phyloP scores from a whole-genome alignment of 2,797 vertebrate genomes.

The Platalea minor region DNA sequence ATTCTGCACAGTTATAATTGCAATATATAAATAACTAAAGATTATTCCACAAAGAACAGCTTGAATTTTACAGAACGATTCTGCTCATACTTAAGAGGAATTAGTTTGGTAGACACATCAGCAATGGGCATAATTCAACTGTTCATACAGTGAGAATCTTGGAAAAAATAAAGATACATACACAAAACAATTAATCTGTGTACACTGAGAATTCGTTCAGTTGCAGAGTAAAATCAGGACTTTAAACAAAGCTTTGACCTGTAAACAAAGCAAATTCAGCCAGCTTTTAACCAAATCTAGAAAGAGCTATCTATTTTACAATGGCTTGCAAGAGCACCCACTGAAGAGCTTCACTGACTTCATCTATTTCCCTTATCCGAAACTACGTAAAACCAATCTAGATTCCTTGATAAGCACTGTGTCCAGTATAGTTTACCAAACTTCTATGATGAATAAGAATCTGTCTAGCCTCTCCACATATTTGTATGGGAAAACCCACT shows the following conservation, averaged over 20 bases:
- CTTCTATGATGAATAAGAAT: slow-evolving; percentile 54
- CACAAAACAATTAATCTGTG: slow-evolving; percentile 76
- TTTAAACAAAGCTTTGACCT: slow-evolving; percentile 81
- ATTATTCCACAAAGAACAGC: slow-evolving; percentile 75
- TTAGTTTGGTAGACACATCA: slow-evolving; percentile 74
- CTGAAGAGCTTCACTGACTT: slow-evolving; percentile 68
- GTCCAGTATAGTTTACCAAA: slow-evolving; percentile 61
- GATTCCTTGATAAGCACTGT: slow-evolving; percentile 71
- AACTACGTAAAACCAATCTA: slow-evolving; percentile 70
- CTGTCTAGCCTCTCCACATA: slow-evolving; percentile 54
- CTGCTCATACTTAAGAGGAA: slow-evolving; percentile 76
- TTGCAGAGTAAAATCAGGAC: slow-evolving; percentile 74
- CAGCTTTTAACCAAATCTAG: slow-evolving; percentile 77
- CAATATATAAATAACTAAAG: slow-evolving; percentile 76
- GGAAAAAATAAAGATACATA: slow-evolving; percentile 79
- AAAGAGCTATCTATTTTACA: slow-evolving; percentile 75
- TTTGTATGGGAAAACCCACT: slow-evolving; percentile 59
- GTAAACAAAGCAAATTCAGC: slow-evolving; percentile 77
- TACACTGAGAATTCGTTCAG: slow-evolving; percentile 77
- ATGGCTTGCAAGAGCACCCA: slow-evolving; percentile 74
- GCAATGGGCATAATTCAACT: slow-evolving; percentile 76
- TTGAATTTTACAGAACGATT: slow-evolving; percentile 77
- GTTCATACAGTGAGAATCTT: slow-evolving; percentile 76
- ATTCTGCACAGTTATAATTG: slow-evolving; percentile 77
- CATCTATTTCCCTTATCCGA: slow-evolving; percentile 69